Conservation (phyloP, 2,797 vertebrate genomes). For the Chelmon rostratus region DNA sequence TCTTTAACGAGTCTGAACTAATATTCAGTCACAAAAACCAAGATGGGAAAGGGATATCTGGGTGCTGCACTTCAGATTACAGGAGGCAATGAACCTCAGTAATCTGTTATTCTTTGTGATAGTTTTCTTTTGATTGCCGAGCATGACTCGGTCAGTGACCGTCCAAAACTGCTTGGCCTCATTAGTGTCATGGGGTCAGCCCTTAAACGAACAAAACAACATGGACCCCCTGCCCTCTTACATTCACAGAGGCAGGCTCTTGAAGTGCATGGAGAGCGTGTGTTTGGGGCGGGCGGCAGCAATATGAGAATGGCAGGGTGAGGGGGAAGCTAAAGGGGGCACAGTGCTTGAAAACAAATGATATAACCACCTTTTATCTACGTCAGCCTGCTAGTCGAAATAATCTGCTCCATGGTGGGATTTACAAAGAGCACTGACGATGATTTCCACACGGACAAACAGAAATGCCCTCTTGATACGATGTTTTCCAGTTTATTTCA, state of each 20-base stretch:
- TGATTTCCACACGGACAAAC: slow-evolving; percentile 6
- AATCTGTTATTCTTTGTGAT: slow-evolving; percentile 6
- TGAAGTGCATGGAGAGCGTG: slow-evolving; percentile 47
- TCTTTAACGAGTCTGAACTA: slow-evolving; percentile 8
- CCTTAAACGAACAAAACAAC: slow-evolving; percentile 70
- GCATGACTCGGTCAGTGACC: neutral
- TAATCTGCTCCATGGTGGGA: slow-evolving; percentile 14
- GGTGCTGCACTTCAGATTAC: neutral
- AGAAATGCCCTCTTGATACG: slow-evolving; percentile 20
- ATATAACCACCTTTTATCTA: slow-evolving; percentile 71
- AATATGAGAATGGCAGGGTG: slow-evolving; percentile 70
- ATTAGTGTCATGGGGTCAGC: slow-evolving; percentile 55
- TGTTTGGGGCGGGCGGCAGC: slow-evolving; percentile 55
- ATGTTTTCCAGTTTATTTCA: slow-evolving; percentile 27
- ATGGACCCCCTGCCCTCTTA: neutral
- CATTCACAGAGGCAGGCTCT: slow-evolving; percentile 50
- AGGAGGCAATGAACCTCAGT: neutral
- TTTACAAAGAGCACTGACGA: neutral
- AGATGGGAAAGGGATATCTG: neutral
- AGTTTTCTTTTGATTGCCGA: slow-evolving; percentile 2
- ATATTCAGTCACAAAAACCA: neutral
- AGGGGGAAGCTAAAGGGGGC: slow-evolving; percentile 47
- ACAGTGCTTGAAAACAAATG: slow-evolving; percentile 72
- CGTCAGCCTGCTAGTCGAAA: slow-evolving; percentile 33
- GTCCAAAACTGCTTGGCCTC: slow-evolving; percentile 40